Conservation (phyloP, 2,797 vertebrate genomes). For the Acrossocheilus wenchowensis region DNA sequence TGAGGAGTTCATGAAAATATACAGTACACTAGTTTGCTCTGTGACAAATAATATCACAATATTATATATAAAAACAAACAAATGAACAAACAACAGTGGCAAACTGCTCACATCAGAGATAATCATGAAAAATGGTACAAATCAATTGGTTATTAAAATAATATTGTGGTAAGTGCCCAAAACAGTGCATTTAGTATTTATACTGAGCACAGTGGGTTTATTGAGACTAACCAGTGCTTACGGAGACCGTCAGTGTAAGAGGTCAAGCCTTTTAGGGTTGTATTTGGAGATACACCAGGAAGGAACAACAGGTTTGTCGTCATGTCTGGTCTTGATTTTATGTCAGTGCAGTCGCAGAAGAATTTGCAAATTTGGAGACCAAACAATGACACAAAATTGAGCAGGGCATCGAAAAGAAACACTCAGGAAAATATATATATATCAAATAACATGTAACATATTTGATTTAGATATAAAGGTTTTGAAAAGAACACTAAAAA, state of each 20-base stretch:
- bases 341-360: slow-evolving; percentile 46
- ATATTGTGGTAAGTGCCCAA: slow-evolving; percentile 61
- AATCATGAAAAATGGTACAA: slow-evolving; percentile 49
- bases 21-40: slow-evolving; percentile 66
- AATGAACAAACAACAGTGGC: slow-evolving; percentile 27
- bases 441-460: slow-evolving; percentile 28
- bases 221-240: slow-evolving; percentile 63
- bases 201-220: slow-evolving; percentile 59
- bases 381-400: slow-evolving; percentile 21
- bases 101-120: slow-evolving; percentile 49
- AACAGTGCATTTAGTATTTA: slow-evolving; percentile 63
- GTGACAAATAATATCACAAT: slow-evolving; percentile 61
- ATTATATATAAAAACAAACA: slow-evolving; percentile 38
- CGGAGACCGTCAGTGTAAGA: slow-evolving; percentile 62
- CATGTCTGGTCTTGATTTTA: slow-evolving; percentile 24
- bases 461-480: slow-evolving; percentile 20
- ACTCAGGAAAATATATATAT: neutral
- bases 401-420: slow-evolving; percentile 26
- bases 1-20: slow-evolving; percentile 67
- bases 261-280: slow-evolving; percentile 54
- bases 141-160: slow-evolving; percentile 41
- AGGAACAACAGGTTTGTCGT: slow-evolving; percentile 15
- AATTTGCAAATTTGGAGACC: slow-evolving; percentile 30
- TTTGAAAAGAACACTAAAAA: slow-evolving; percentile 1
- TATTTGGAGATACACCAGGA: slow-evolving; percentile 21